Base-by-base conservation (phyloP, 2,797 vertebrate genomes). In the Anguilla megastoma region DNA sequence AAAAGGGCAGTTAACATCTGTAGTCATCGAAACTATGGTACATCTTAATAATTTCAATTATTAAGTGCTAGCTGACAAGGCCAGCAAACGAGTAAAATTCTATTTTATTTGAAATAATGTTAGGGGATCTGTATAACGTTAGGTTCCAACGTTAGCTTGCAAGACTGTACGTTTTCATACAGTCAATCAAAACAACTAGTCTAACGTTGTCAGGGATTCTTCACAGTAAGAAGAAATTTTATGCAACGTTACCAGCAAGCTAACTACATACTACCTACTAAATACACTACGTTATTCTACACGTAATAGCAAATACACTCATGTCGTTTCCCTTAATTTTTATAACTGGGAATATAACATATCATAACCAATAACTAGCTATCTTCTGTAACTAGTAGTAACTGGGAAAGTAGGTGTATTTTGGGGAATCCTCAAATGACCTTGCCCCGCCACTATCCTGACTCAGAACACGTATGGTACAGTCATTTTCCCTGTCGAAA, bases 351-450 rank as follows among this genome's bases (percentile, higher is more conserved):
- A 69, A 69, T n/a, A 69, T 24, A 1, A 24, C 63, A 69, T 10
- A 69, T 69, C n/a, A 69, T 69, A 69, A 27, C n/a, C n/a, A 1
- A 9, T 69, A 27, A 27, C n/a, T 69, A 69, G 7, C 63, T 8
- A 50, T 48, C 18, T n/a, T 50, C 36, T 41, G 45, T n/a, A 79
- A 41, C 14, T 79, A 79, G 74, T 33, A 56, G 0, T 3, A 52
- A 10, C 9, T 84, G 27, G 24, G 8, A 50, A 54, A 21, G 50
- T 58, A 12, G 54, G 5, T 14, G 10, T 9, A 58, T 33, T 54
- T 16, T 14, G 52, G 52, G 50, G 52, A 3, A 74, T 88, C 84
- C 21, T 30, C 58, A 41, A 69, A 86, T 88, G 88, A 88, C 88
- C 88, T 88, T 88, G 88, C 76, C 24, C 56, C 48, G 48, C 63